phyloP scores from a whole-genome alignment of 1,140 invertebrate genomes.

The Sitodiplosis mosellana region DNA sequence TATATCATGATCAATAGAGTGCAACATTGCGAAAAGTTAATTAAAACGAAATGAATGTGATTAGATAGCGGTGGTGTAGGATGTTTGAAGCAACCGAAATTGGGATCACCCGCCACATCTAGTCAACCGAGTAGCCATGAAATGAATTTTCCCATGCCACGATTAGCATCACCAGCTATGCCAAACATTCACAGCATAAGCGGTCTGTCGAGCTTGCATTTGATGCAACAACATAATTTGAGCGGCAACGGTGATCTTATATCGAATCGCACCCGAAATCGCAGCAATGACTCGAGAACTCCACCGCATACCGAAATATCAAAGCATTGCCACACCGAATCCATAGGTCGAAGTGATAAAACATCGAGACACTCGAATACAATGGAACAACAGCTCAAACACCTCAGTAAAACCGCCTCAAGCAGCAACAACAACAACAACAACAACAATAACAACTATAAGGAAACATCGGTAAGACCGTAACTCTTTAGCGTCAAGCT shows the following conservation, averaged over 20 bases:
- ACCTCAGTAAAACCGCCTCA: conserved; percentile 16
- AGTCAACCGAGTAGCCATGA: conserved; percentile 5
- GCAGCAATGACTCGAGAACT: conserved; percentile 1
- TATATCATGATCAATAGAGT: no score
- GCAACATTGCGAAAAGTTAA: no score
- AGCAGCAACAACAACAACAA: conserved; percentile 19
- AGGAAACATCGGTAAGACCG: conserved; percentile 18
- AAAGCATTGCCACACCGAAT: not conserved
- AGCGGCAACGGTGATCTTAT: not conserved
- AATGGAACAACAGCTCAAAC: conserved; percentile 27
- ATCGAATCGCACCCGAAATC: not conserved
- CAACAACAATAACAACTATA: conserved; percentile 14
- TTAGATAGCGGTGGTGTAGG: conserved; percentile 21
- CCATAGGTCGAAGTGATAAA: conserved; percentile 5
- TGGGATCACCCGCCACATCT: conserved; percentile 14
- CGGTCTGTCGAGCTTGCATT: conserved; percentile 20
- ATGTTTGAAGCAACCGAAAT: conserved; percentile 18
- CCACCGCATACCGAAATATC: not conserved
- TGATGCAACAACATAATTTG: not conserved
- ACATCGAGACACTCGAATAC: not conserved
- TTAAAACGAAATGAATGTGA: conserved; percentile 7
- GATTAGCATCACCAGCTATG: conserved; percentile 21
- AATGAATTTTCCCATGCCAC: conserved; percentile 5
- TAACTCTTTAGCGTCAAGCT: no score
- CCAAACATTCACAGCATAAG: conserved; percentile 7